Evolutionary conservation across 1,140 invertebrate genomes (phyloP).

Genomic region (Panagrolaimus sp.): DNA sequence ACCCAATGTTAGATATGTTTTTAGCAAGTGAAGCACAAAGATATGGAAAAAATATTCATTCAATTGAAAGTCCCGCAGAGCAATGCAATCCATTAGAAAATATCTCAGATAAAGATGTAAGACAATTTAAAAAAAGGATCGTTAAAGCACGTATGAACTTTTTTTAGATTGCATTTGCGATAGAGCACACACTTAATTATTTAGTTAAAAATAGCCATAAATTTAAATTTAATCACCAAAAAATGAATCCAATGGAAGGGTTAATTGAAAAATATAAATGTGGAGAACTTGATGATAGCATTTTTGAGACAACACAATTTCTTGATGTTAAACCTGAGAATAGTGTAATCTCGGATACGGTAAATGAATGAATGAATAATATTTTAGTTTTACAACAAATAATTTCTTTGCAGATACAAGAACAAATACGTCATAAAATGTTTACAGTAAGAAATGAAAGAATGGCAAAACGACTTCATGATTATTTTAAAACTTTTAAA

Average conservation of each 20-base stretch:
- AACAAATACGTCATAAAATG: constrained; percentile 8
- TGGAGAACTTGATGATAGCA: constrained; percentile 10
- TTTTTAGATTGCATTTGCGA: neutral
- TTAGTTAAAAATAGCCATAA: neutral
- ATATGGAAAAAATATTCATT: neutral
- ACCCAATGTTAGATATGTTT: neutral
- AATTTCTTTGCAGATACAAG: neutral
- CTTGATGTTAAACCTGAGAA: neutral
- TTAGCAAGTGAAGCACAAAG: neutral
- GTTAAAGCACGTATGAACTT: neutral
- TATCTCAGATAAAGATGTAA: constrained; percentile 1
- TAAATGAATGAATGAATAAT: neutral
- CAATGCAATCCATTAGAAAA: neutral
- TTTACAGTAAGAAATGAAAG: neutral
- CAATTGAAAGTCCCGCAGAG: constrained; percentile 5
- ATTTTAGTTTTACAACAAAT: no score
- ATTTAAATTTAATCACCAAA: neutral
- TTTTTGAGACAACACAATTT: constrained; percentile 2
- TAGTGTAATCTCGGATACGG: neutral
- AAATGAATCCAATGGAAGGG: neutral
- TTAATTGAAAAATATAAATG: constrained; percentile 3
- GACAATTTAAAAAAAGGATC: neutral
- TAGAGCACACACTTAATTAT: neutral
- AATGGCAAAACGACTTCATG: constrained; percentile 3
- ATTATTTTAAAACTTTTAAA: neutral